Base-by-base conservation (phyloP, 2,888 invertebrate species). In the Callyntrura sp. region DNA sequence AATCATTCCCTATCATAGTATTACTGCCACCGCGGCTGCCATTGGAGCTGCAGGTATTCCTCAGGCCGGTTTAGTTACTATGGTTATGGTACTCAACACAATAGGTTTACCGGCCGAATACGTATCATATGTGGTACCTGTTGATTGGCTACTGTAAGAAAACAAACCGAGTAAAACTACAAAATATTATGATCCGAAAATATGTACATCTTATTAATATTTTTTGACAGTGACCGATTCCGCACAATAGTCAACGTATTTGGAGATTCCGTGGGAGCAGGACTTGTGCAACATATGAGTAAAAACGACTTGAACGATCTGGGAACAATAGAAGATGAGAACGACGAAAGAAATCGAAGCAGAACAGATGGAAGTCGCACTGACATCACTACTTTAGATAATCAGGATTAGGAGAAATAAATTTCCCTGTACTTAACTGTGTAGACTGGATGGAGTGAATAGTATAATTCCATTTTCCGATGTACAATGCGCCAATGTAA, bases 41-140 rank as follows among this genome's bases (percentile, higher is more conserved):
- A 95, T 96, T 85, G 96, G 96, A n/a, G 96, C 96, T 0, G 96
- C 96, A 0, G 95, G 95, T 4, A 95, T 96, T 48, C 95, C 95
- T 2, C 95, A 95, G 91, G 95, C 95, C 28, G 95, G 95, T 48
- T 94, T 95, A n/a, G 95, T 95, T n/a, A 95, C 95, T 90, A 95
- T 95, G 95, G 94, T 94, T 28, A 94, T 94, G 94, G 94, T 94
- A 2, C 92, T 94, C 79, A 94, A 94, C 85, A 94, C 94, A 8
- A 94, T 94, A 73, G 94, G 94, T 0, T 93, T 94, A 6, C 94
- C 94, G 9, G 94, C 94, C 25, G 94, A 94, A 90, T 94, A 94
- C 86, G 94, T 94, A 45, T 93, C 94, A 4, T 94, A 94, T 35
- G 94, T 94, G 68, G 91, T 94, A 14, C 94, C 94, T n/a, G 94